Base-by-base conservation (phyloP, 2,888 invertebrate species). In the Yponomeuta malinellus region DNA sequence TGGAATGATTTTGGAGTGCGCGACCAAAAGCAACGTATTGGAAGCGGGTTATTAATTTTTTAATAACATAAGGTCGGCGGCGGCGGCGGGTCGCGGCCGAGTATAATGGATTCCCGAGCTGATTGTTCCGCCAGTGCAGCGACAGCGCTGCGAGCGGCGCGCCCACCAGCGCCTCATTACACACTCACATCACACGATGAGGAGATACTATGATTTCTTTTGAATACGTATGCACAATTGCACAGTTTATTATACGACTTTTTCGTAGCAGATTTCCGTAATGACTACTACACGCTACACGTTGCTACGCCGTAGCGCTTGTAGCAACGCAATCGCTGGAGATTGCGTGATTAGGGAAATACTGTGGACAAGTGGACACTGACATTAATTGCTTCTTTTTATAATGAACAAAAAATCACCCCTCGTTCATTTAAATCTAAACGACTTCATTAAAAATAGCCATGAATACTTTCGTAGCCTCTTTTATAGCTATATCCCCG, bases 301-400 rank as follows among this genome's bases (percentile, higher is more conserved):
- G 59, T 4, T 29, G 37, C 33, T 69, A 59, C 37, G 59, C 29
- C 63, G 59, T 63, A 33, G 59, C 69, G 48, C 12, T 3, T 52
- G 52, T 52, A 52, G 52, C 52, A 59, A 59, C 4, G 12, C 15
- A 12, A 15, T 15, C 15, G 10, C 15, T 59, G 23, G 23, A 23
- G 23, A 23, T 37, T 15, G 15, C n/a, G 43, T 3, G 10, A 73
- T 73, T 73, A 73, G 72, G 71, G 71, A 63, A 72, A 72, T 72
- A 72, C 68, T 71, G 68, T 75, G 37, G 43, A 12, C 72, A 75
- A 70, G 68, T 75, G 37, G 43, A 12, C 72, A 75, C 79, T 86
- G 85, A 85, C 80, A 79, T 79, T 87, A 83, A 86, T 84, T 84
- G 82, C 78, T 74, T 80, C 84, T 84, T 83, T 81, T 82, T 76